Evolutionary conservation across 2,888 invertebrate species (phyloP), one percentile per base, ranked within the genome.

Genomic region (Synergus umbraculus): DNA sequence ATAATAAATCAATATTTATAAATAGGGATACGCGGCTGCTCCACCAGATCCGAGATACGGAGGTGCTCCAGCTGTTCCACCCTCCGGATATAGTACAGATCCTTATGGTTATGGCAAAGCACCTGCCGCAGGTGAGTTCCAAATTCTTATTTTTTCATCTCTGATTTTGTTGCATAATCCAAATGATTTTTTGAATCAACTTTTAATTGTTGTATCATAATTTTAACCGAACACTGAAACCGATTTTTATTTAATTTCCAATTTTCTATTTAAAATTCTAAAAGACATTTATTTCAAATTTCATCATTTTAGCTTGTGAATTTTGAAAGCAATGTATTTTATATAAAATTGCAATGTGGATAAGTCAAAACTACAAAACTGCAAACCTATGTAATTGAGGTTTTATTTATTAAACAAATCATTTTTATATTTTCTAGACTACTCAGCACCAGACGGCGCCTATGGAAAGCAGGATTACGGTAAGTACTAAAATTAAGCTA

Each of bases 381-480:
- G 10, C 12, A 43, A 41, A 67, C 13, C n/a, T 8, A 29, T 29
- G 2, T 29, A 18, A 10, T n/a, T 46, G n/a, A 29, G 69, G 66
- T 46, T 43, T 77, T n/a, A 8, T 7, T 46, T 63, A 18, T 60
- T 5, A 22, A 76, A 43, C 2, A 12, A 8, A 76, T 37, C 22
- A 12, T 54, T 13, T 81, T 22, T 83, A 85, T 54, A 84, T 66
- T 60, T 89, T 87, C 4, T 87, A 92, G 92, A 92, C 87, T 92
- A 92, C 87, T 84, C 90, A 84, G 88, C 85, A 87, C 91, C 90
- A 87, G 91, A 89, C 83, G 81, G 60, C 79, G 89, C 90, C 84
- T 91, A 91, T 80, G 92, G 92, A 83, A 90, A 89, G 84, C 91
- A 90, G 85, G 91, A 91, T 85, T 91, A 92, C 86, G 92, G 92